Base-by-base conservation (phyloP, 2,797 vertebrate species). In the Chelon labrosus region DNA sequence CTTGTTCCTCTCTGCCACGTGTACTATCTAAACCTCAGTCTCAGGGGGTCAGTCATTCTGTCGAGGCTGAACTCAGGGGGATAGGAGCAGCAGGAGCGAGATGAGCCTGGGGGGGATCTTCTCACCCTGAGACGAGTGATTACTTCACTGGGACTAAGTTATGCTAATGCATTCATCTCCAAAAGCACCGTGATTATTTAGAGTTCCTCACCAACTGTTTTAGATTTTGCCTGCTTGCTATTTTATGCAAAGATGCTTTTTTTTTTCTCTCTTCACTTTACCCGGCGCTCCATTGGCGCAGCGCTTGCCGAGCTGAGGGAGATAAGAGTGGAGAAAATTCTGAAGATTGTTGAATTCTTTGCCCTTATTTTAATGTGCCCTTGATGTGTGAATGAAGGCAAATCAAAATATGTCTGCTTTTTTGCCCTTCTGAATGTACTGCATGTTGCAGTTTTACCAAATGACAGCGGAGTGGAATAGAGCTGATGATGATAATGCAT, bases 91-190 rank as follows among this genome's bases (percentile, higher is more conserved):
- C 79, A 76, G 81, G 88, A 91, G 75, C 27, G 78, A 90, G 88
- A 92, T 85, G 90, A 90, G 89, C 87, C 88, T 89, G 65, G 89
- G 89, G 89, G 92, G 92, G 87, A 90, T 93, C 88, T 92, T 86
- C 88, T 84, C 87, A 91, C 91, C 91, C 86, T 79, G 80, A 91
- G 91, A 93, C 83, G 80, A 88, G 88, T 94, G 93, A 94, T 95
- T 94, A 93, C 91, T 91, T 94, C 78, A 84, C 88, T 83, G 82
- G 89, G 90, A 89, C 86, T 93, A 93, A 95, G 85, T 94, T 95
- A 95, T 95, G 94, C 88, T 93, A 95, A 95, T 95, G 84, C 84
- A 94, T 95, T 95, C 94, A 87, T 92, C 88, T 94, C 92, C 90
- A 92, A 94, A 94, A 95, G 93, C 91, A 84, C 84, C 84, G 77